These are phyloP conservation scores for Paramisgurnus dabryanus DNA, from an alignment of 2,113 vertebrate genomes.

Conservation along the genomic window DNA sequence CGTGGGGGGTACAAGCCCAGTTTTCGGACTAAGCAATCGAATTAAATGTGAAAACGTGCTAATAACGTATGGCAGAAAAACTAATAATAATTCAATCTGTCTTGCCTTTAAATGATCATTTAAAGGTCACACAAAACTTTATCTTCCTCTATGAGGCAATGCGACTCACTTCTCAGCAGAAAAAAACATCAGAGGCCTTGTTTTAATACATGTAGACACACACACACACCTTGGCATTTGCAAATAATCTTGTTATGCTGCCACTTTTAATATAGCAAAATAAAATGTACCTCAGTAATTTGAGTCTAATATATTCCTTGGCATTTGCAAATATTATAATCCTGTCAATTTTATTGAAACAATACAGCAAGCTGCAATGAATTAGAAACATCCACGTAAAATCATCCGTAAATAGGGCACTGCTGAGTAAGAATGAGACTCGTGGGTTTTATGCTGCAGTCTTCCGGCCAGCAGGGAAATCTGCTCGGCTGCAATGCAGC, in stretches of 20 bases:
- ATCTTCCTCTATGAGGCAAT: neutral
- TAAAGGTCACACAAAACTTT: neutral
- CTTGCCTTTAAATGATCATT: neutral
- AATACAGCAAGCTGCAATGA: neutral
- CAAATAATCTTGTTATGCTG: conserved; percentile 4
- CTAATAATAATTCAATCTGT: neutral
- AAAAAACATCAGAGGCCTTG: neutral
- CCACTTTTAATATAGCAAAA: conserved; percentile 2
- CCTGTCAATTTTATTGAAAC: neutral
- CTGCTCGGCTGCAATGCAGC: conserved; percentile 18
- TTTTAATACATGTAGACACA: conserved; percentile 6
- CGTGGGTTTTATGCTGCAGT: conserved; percentile 9
- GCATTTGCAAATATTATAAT: conserved; percentile 19
- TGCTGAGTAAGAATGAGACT: conserved; percentile 18
- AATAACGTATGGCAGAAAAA: neutral
- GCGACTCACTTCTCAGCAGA: neutral
- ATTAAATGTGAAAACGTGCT: neutral
- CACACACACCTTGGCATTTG: conserved; percentile 27
- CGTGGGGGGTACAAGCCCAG: too few species aligned
- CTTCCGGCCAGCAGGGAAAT: conserved; percentile 5
- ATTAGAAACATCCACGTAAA: neutral
- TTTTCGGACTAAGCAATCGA: neutral
- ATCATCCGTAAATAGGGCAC: conserved; percentile 17
- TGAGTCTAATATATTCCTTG: conserved; percentile 27
- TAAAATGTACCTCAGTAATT: neutral